Conservation (phyloP, 2,888 invertebrate species). For the Trichacis sp. region DNA sequence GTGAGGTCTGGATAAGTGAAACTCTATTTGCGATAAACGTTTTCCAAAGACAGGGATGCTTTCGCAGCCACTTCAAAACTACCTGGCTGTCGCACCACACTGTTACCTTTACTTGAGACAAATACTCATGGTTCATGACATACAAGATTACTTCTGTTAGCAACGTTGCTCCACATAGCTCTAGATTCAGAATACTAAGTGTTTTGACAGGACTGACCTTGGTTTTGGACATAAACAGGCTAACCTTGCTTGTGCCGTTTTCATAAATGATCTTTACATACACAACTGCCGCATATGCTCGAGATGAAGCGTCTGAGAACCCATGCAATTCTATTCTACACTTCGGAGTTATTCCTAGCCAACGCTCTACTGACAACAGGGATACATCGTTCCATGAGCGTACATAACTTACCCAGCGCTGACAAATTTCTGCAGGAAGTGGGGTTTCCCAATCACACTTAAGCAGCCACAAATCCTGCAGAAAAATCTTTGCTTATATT, state of each 20-base stretch:
- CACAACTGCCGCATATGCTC: too few species aligned
- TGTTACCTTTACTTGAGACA: slow-evolving; percentile 7
- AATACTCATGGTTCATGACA: too few species aligned
- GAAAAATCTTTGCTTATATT: slow-evolving; percentile 26
- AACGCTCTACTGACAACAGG: background rate
- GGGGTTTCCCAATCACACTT: slow-evolving; percentile 12
- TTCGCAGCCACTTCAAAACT: slow-evolving; percentile 32
- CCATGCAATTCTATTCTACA: background rate
- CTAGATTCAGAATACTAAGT: slow-evolving; percentile 9
- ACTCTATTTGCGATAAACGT: slow-evolving; percentile 29
- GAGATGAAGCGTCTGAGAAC: too few species aligned
- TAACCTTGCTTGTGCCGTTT: too few species aligned
- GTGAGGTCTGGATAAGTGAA: slow-evolving; percentile 23
- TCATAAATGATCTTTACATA: too few species aligned
- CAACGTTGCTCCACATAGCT: slow-evolving; percentile 14
- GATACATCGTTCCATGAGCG: background rate
- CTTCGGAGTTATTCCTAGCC: background rate
- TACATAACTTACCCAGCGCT: slow-evolving; percentile 1
- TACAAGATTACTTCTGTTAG: background rate
- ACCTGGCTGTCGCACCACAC: slow-evolving; percentile 36
- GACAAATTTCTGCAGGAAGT: background rate
- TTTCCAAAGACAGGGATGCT: slow-evolving; percentile 28
- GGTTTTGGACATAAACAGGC: too few species aligned
- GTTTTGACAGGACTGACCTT: too few species aligned
- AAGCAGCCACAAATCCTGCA: slow-evolving; percentile 31